A percentile compares a stretch with the other conserved stretches of the same genome.
These are phyloP conservation scores for Trichechus manatus DNA, from an alignment of 2,113 vertebrate species.

Conservation along the genomic window DNA sequence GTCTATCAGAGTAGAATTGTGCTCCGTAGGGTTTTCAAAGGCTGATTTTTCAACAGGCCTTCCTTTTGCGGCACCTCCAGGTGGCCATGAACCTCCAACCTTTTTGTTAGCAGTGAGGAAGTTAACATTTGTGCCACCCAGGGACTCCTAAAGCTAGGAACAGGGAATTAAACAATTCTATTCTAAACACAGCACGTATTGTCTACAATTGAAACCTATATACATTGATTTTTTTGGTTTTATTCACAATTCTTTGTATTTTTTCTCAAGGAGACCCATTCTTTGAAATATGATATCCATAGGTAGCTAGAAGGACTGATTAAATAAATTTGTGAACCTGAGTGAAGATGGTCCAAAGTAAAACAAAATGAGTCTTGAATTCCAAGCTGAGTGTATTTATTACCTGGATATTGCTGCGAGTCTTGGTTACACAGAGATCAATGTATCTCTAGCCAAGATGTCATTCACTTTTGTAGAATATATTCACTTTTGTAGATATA, in stretches of 20 bases:
- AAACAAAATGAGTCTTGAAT: neutral
- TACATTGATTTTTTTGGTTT: neutral
- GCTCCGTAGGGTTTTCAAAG: neutral
- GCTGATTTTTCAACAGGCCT: neutral
- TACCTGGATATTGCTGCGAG: neutral
- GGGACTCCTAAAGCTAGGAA: slow-evolving; percentile 42
- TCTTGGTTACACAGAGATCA: neutral
- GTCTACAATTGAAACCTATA: neutral
- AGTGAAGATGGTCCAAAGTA: neutral
- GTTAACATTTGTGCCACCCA: neutral
- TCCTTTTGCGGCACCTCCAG: neutral
- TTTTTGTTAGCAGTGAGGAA: neutral
- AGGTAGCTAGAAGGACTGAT: neutral
- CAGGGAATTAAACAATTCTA: neutral
- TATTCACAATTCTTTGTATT: neutral
- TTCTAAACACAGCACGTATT: neutral
- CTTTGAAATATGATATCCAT: slow-evolving; percentile 8
- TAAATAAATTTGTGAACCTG: neutral
- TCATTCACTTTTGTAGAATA: slow-evolving; percentile 10
- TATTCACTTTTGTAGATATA: neutral
- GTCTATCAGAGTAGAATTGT: neutral
- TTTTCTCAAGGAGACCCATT: neutral
- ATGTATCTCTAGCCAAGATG: neutral
- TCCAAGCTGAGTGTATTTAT: neutral
- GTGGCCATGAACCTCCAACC: neutral